A percentile compares a stretch with the other conserved stretches of the same genome.
Evolutionary conservation across 1,140 invertebrate species (phyloP).

Genomic region (Aplysia californica): DNA sequence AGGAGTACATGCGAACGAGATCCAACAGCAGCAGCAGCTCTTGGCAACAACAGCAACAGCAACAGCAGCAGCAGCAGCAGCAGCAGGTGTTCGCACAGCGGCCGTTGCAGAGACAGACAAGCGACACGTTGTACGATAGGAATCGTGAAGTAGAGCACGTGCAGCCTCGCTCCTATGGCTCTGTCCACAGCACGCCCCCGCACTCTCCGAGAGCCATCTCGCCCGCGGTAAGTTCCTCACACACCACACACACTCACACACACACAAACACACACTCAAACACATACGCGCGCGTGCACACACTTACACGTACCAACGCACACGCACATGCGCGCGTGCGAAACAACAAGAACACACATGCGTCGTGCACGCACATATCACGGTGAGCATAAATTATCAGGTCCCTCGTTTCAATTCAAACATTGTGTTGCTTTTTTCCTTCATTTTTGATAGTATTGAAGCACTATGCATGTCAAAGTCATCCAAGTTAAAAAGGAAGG

Average conservation of each 20-base stretch:
- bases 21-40: conserved; percentile 45
- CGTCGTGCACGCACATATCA: too few species aligned
- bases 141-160: conserved; percentile 34
- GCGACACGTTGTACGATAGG: conserved; percentile 69
- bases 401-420: too few species aligned
- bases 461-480: too few species aligned
- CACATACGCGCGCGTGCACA: conserved; percentile 1
- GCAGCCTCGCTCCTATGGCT: conserved; percentile 23
- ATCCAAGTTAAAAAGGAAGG: too few species aligned
- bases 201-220: conserved; percentile 36
- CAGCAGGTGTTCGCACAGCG: conserved; percentile 24
- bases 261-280: background rate
- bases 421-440: too few species aligned
- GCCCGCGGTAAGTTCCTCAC: conserved; percentile 18
- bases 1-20: conserved; percentile 52
- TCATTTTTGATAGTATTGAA: too few species aligned
- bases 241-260: background rate
- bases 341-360: too few species aligned
- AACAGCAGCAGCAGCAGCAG: conserved; percentile 32
- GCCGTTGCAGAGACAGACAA: conserved; percentile 63
- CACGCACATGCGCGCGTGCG: too few species aligned
- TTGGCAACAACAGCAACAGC: conserved; percentile 39
- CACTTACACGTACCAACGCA: conserved; percentile 18
- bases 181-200: conserved; percentile 37
- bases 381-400: too few species aligned